Evolutionary conservation across 1,140 invertebrate genomes (phyloP).

Genomic region (Drosophila equinoxialis): DNA sequence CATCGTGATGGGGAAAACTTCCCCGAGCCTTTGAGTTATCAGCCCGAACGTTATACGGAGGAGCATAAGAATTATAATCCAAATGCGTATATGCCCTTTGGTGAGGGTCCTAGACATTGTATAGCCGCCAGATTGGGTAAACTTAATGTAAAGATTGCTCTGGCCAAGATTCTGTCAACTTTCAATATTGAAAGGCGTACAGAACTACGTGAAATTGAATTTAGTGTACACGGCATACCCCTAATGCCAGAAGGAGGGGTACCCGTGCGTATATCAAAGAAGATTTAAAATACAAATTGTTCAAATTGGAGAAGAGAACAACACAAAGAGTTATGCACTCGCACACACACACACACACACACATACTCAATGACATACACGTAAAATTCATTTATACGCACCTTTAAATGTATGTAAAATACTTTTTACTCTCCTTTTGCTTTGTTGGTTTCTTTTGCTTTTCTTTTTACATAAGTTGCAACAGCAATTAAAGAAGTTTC

Average conservation of each 20-base stretch:
- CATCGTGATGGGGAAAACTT: constrained; percentile 85
- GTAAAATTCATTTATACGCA: constrained; percentile 28
- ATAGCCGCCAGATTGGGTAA: constrained; percentile 83
- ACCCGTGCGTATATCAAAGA: constrained; percentile 46
- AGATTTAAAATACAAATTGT: constrained; percentile 6
- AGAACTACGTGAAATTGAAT: constrained; percentile 53
- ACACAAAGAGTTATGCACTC: constrained; percentile 13
- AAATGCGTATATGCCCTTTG: constrained; percentile 87
- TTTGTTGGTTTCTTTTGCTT: constrained; percentile 29
- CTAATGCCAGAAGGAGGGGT: constrained; percentile 53
- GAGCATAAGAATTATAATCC: constrained; percentile 73
- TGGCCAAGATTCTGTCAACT: constrained; percentile 65
- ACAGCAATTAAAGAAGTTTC: neutral
- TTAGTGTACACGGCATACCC: constrained; percentile 44
- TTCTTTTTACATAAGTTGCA: constrained; percentile 48
- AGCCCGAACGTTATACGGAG: constrained; percentile 87
- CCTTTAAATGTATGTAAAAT: constrained; percentile 53
- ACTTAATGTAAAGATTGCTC: constrained; percentile 66
- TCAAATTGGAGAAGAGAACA: too few species aligned
- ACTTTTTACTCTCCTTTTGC: constrained; percentile 38
- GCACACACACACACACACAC: constrained; percentile 17
- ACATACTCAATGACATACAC: neutral
- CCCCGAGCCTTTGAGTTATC: constrained; percentile 87
- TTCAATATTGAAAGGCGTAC: constrained; percentile 49
- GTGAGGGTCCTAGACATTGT: constrained; percentile 87